phyloP scores from a whole-genome alignment of 2,113 vertebrate genomes.

The Phylloscopus trochilus region DNA sequence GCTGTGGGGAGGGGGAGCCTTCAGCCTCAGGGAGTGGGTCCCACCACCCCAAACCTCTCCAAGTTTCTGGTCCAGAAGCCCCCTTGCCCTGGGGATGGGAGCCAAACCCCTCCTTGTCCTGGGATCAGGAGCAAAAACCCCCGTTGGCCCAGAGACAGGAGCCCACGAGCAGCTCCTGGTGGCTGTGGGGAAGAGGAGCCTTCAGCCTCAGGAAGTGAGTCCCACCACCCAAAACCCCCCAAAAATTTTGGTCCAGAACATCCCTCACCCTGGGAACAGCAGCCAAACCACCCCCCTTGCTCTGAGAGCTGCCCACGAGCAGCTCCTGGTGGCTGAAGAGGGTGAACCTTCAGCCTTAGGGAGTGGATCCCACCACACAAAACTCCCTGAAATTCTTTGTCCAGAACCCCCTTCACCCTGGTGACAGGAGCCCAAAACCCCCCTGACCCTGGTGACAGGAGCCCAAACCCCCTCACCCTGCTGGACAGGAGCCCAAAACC shows the following conservation, averaged over 20 bases:
- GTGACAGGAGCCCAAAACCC: no score
- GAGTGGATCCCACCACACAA: neutral
- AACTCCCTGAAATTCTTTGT: accelerated
- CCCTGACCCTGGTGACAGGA: neutral
- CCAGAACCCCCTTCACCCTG: neutral
- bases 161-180: neutral
- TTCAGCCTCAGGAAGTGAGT: accelerated
- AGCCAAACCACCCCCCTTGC: no score
- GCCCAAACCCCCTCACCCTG: neutral
- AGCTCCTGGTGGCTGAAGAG: neutral
- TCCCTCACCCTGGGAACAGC: neutral
- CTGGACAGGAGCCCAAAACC: neutral
- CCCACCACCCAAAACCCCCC: neutral
- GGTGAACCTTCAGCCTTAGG: accelerated
- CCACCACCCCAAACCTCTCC: accelerated
- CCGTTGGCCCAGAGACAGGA: no score
- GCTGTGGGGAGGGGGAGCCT: neutral
- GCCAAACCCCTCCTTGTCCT: neutral
- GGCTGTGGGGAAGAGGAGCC: no score
- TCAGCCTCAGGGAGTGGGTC: neutral
- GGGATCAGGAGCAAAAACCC: neutral
- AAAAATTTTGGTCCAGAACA: neutral
- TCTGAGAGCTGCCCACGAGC: no score
- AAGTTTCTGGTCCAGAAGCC: accelerated
- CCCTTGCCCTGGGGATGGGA: neutral